A percentile compares a stretch with the other conserved stretches of the same genome.
Evolutionary conservation across 2,113 vertebrate species (phyloP).

Genomic region (Chauna torquata): DNA sequence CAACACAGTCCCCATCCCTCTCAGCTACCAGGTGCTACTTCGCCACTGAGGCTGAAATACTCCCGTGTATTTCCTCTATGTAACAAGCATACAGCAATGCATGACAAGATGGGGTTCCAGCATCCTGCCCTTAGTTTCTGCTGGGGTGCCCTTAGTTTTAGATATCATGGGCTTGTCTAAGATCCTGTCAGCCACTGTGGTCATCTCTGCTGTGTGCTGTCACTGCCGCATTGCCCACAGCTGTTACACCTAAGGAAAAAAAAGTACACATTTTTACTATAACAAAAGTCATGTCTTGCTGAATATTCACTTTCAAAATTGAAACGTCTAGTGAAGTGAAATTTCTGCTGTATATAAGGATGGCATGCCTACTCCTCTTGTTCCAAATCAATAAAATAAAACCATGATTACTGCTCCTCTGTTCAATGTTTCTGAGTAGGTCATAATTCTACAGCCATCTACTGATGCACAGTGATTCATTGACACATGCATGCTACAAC

Average conservation of each 20-base stretch:
- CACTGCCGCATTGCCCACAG: neutral
- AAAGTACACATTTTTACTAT: neutral
- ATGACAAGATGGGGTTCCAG: neutral
- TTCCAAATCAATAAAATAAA: neutral
- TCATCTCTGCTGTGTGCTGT: neutral
- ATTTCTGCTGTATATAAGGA: neutral
- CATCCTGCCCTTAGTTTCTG: neutral
- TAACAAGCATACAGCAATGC: neutral
- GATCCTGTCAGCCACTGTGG: neutral
- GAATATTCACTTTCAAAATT: constrained; percentile 5
- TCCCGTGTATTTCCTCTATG: neutral
- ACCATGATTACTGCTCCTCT: neutral
- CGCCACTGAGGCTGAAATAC: neutral
- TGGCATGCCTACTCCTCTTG: neutral
- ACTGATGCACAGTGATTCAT: neutral
- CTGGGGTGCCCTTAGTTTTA: neutral
- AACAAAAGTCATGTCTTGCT: neutral
- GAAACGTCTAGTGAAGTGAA: neutral
- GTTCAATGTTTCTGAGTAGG: neutral
- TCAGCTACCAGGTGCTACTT: neutral
- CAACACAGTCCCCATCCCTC: neutral
- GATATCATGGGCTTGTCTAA: neutral
- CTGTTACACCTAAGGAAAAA: neutral
- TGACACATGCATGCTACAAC: neutral
- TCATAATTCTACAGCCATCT: neutral